Percentiles rank a stretch among this genome's conserved stretches.
These are phyloP conservation scores for Asarcornis scutulata DNA, from an alignment of 2,113 vertebrate species.

Conservation along the genomic window DNA sequence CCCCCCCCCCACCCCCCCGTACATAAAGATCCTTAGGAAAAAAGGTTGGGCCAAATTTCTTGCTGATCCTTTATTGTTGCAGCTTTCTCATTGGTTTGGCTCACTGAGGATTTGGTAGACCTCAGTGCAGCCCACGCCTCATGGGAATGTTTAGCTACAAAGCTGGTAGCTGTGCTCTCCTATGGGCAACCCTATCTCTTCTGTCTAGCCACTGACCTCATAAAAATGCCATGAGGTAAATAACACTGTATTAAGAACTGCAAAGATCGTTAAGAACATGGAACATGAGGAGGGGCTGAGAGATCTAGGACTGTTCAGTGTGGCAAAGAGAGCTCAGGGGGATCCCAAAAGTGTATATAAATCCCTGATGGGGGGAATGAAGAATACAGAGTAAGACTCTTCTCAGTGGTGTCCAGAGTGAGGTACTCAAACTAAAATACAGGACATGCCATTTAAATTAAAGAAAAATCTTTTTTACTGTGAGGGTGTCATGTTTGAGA, in stretches of 20 bases:
- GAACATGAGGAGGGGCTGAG: background rate
- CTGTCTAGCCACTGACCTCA: rapidly evolving
- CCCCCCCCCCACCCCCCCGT: too few species aligned
- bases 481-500: background rate
- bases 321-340: background rate
- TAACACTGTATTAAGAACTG: background rate
- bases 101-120: background rate
- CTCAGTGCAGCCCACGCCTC: background rate
- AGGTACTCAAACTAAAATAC: background rate
- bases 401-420: background rate
- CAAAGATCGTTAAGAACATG: background rate
- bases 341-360: background rate
- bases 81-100: background rate
- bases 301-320: background rate
- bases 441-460: background rate
- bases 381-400: background rate
- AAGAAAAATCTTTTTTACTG: background rate
- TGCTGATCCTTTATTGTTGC: background rate
- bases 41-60: background rate
- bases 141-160: background rate
- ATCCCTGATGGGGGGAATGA: background rate
- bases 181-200: background rate
- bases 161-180: background rate
- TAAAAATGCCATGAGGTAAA: background rate
- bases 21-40: background rate